Conservation (phyloP, 2,113 vertebrate genomes). For the Phaethon lepturus region DNA sequence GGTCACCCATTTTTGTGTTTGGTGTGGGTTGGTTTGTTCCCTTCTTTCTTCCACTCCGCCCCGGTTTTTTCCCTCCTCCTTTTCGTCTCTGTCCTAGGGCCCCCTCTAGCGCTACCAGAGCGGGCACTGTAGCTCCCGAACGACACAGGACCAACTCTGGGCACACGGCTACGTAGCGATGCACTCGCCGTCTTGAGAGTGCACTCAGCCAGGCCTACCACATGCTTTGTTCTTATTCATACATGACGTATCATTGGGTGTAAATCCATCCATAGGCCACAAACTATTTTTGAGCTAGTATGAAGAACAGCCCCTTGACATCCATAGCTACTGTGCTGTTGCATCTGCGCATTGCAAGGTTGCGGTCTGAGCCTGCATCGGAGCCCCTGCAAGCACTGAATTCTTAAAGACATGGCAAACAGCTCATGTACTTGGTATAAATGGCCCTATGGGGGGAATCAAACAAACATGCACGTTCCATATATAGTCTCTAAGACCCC, state of each 20-base stretch:
- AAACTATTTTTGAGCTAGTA: not conserved
- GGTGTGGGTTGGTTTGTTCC: not conserved
- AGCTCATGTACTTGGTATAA: not conserved
- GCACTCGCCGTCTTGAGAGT: not conserved
- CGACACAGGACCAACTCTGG: not conserved
- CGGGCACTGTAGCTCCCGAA: not conserved
- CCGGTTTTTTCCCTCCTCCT: not conserved
- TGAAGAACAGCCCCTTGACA: not conserved
- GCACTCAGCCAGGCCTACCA: not conserved
- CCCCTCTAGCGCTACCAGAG: conserved; percentile 48
- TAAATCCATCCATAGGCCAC: not conserved
- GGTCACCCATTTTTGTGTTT: not conserved
- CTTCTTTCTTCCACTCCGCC: not conserved
- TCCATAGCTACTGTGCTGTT: not conserved
- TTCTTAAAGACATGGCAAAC: not conserved
- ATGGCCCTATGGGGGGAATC: not conserved
- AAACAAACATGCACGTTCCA: not conserved
- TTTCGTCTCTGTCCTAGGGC: conserved; percentile 34
- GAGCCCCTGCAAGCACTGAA: not conserved
- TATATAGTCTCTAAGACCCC: not conserved
- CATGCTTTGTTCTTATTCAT: not conserved
- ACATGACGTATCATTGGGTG: not conserved
- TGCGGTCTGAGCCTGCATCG: not conserved
- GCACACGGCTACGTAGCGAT: fast-evolving
- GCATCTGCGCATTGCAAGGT: not conserved